Percentiles rank a stretch among this genome's conserved stretches.
Conservation (phyloP, 2,797 vertebrate genomes). For the Galago senegalensis region DNA sequence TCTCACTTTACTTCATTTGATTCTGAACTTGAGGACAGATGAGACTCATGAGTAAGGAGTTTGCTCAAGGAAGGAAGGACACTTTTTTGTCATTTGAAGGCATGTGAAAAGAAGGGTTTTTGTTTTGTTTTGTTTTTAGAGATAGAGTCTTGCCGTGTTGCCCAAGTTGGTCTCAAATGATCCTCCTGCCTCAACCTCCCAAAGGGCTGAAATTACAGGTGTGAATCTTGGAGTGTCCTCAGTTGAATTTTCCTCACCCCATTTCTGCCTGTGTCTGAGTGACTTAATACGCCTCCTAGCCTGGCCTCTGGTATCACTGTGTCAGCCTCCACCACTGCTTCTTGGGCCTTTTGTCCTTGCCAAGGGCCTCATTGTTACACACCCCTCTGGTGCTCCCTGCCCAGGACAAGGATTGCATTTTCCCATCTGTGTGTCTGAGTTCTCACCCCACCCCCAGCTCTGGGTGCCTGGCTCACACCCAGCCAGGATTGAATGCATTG, state of each 20-base stretch:
- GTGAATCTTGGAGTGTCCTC: neutral
- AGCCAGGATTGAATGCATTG: conserved; percentile 94
- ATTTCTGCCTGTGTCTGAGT: neutral
- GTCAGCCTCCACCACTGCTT: neutral
- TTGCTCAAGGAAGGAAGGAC: neutral
- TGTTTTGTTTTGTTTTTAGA: neutral
- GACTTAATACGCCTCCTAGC: neutral
- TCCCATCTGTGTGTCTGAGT: neutral
- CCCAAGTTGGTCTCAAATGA: neutral
- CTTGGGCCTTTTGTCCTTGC: neutral
- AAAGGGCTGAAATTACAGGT: neutral
- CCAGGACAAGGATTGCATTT: neutral
- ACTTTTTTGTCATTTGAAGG: neutral
- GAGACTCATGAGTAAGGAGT: neutral
- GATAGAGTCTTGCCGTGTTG: neutral
- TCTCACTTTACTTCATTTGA: neutral
- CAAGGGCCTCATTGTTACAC: neutral
- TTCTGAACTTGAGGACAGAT: neutral
- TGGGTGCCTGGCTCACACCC: conserved; percentile 71
- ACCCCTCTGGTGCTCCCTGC: neutral
- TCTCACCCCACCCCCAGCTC: neutral
- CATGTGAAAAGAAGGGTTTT: neutral
- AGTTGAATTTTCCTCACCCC: neutral
- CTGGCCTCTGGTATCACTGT: neutral
- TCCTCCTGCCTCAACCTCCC: neutral